Conservation (phyloP, 2,797 vertebrate genomes). For the Schizopygopsis pylzovi region DNA sequence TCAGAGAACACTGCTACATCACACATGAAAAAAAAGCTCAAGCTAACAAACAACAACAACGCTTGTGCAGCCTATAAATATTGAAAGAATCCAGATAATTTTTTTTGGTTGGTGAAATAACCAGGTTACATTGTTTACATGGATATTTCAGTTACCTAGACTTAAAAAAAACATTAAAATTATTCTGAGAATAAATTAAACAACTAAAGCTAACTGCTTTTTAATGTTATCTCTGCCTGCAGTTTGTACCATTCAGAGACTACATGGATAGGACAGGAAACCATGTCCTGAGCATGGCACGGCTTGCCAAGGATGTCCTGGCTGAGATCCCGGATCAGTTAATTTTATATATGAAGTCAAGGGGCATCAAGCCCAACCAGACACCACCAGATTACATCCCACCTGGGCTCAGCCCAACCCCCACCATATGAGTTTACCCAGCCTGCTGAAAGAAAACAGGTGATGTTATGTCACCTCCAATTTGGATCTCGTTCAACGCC, state of each 20-base stretch:
- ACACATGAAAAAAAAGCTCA: constrained; percentile 16
- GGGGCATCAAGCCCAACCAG: constrained; percentile 86
- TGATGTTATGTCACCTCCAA: constrained; percentile 19
- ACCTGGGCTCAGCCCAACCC: constrained; percentile 70
- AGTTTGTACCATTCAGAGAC: constrained; percentile 96
- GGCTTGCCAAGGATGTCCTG: constrained; percentile 94
- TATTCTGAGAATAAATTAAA: background rate
- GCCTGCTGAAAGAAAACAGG: constrained; percentile 16
- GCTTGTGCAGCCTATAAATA: background rate
- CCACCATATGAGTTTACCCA: constrained; percentile 78
- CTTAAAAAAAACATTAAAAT: background rate
- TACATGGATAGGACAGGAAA: constrained; percentile 91
- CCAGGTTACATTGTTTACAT: constrained; percentile 11
- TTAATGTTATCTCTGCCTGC: constrained; percentile 53
- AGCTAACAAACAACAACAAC: background rate
- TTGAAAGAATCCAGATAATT: background rate
- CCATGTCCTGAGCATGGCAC: constrained; percentile 92
- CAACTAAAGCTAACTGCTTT: background rate
- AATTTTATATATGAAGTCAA: constrained; percentile 95
- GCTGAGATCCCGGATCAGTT: constrained; percentile 97
- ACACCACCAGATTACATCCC: constrained; percentile 70
- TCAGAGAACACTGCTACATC: constrained; percentile 2
- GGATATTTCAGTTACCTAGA: background rate
- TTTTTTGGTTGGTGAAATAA: background rate
- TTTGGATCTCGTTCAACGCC: constrained; percentile 41